A percentile compares a stretch with the other conserved stretches of the same genome.
Conservation (phyloP, 2,797 vertebrate genomes). For the Chiloscyllium punctatum region DNA sequence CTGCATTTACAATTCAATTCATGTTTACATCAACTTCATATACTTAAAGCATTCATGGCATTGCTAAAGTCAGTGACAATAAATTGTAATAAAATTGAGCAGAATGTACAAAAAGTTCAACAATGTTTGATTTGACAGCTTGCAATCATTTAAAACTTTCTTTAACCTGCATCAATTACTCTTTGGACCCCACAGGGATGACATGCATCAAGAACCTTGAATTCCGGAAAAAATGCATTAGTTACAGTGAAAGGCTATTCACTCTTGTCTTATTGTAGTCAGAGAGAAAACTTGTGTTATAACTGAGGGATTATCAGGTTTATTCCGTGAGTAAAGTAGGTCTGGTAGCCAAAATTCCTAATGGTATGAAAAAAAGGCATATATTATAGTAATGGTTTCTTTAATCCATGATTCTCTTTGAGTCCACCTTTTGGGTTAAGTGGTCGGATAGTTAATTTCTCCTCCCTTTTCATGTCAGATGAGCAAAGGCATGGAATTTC, state of each 20-base stretch:
- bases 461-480: neutral
- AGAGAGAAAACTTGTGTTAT: neutral
- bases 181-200: slow-evolving; percentile 1
- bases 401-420: neutral
- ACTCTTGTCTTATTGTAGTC: neutral
- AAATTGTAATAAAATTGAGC: slow-evolving; percentile 27
- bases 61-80: slow-evolving; percentile 1
- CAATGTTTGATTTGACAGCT: slow-evolving; percentile 11
- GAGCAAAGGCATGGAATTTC: neutral
- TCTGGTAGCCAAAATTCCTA: neutral
- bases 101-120: neutral
- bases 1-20: slow-evolving; percentile 28
- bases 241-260: neutral
- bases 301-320: neutral
- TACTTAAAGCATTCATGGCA: slow-evolving; percentile 14
- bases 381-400: neutral
- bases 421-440: neutral
- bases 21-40: slow-evolving; percentile 30
- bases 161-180: slow-evolving; percentile 27
- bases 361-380: neutral
- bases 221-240: neutral
- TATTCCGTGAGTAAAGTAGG: no score
- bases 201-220: neutral
- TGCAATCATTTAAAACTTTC: slow-evolving; percentile 23
- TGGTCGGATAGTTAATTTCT: neutral